These are phyloP conservation scores for Drosophila fungiperda DNA, from an alignment of 2,888 invertebrate genomes.

Conservation along the genomic window DNA sequence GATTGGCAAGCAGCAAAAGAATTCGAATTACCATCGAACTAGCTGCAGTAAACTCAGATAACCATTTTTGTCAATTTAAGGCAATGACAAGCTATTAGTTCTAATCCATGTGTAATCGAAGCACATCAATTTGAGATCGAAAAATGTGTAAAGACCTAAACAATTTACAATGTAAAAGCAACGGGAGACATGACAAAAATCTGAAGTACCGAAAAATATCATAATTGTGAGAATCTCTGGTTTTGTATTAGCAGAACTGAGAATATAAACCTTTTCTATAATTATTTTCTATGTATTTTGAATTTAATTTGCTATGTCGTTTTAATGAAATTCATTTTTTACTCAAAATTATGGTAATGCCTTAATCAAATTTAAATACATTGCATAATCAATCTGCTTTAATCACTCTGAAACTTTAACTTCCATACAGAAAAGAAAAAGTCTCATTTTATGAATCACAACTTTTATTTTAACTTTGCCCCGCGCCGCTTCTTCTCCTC, in stretches of 20 bases:
- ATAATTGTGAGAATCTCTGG: background rate
- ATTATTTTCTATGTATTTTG: background rate
- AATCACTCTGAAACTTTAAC: background rate
- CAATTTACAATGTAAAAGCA: background rate
- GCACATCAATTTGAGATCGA: background rate
- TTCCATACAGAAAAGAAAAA: background rate
- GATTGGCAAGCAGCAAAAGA: conserved; percentile 29
- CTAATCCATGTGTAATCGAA: conserved; percentile 23
- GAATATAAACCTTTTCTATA: background rate
- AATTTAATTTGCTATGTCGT: background rate
- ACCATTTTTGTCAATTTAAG: conserved; percentile 47
- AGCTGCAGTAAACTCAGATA: conserved; percentile 15
- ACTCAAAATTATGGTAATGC: background rate
- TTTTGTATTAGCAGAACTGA: background rate
- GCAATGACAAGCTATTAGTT: conserved; percentile 39
- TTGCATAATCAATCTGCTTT: background rate
- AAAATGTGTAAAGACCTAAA: background rate
- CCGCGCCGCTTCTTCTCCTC: background rate
- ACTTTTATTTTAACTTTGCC: background rate
- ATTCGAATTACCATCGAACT: conserved; percentile 27
- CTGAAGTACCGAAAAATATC: background rate
- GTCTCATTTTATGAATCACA: conserved; percentile 11
- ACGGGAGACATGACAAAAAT: background rate
- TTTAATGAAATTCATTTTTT: background rate
- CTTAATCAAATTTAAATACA: background rate